Evolutionary conservation across 2,888 invertebrate genomes (phyloP), one percentile per base, ranked within the genome.

Genomic region (Sylvicola cinctus): DNA sequence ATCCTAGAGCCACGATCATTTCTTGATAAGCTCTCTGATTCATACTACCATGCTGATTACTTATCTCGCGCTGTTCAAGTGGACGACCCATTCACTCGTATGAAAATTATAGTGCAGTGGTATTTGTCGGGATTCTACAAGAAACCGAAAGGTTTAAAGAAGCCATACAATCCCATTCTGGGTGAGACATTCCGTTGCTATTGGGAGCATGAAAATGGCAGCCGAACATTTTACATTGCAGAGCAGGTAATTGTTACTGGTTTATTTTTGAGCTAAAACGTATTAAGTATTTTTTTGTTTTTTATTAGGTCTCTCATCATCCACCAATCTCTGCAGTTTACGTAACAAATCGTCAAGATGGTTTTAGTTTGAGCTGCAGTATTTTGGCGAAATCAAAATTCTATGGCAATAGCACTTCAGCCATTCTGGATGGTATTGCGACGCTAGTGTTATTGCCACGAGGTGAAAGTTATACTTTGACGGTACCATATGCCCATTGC

Each of bases 391-490:
- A 85, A 50, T 91, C 91, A 34, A 93, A 91, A 58, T 93, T 90
- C 58, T 91, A 91, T 51, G 91, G 88, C 73, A 93, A 93, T 57
- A 90, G 90, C 28, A 80, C 90, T 36, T 91, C 90, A 3, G 93
- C 91, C 17, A 79, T 93, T 38, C 57, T 93, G 46, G 90, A 90
- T 49, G 93, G 93, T 14, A 74, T 75, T 44, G 90, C 83, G 11
- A 65, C 77, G 38, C 62, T 93, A 39, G 79, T 80, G 35, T 63
- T 93, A 38, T 58, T 85, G 45, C 79, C 78, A 20, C 70, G 90
- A 49, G 87, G 85, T 2, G 93, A 93, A 62, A 78, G 79, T 40
- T 93, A 93, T 54, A 65, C 77, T 29, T 72, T 90, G 39, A 85
- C 83, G 0, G 80, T 91, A 54, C 93, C 93, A 8, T 91, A 90